Evolutionary conservation across 2,888 invertebrate species (phyloP), one percentile per base, ranked within the genome.

Genomic region (Mylabris sibirica): DNA sequence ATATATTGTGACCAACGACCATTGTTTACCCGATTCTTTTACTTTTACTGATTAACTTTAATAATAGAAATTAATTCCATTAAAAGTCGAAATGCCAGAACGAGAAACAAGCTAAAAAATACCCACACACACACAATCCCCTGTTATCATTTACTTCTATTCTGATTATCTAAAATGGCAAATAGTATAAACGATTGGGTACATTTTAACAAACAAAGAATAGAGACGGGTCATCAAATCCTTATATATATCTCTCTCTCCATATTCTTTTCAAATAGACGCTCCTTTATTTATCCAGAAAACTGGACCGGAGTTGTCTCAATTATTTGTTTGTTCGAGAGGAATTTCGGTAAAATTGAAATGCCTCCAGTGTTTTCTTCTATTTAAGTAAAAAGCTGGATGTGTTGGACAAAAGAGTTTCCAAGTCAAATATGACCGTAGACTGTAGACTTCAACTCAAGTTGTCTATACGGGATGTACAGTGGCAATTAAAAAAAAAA

Each of bases 1-100:
- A 70, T 73, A 67, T 71, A 73, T 66, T 57, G 57, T 57, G 14
- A 26, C 53, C 53, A 53, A 53, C 4, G 53, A 26, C 57, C 24
- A 38, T 60, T 60, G 60, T 38, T 35, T 35, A 38, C 35, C 24
- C 14, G 24, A 57, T 57, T 57, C 22, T 57, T 57, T 57, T 57
- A 1, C 24, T 57, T 57, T 14, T 24, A 26, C 12, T 14, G 12
- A 24, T 26, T 26, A 57, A 57, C 57, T 57, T 49, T 20, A 49
- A 49, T 49, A 49, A 49, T 49, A 49, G 49, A 49, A 49, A 49
- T 49, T 57, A 53, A 57, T 57, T 57, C 12, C 22, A 24, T 24
- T 57, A 24, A 57, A 57, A 24, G 12, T 53, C 9, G 49, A 53
- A 53, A 22, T 44, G 5, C n/a, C 12, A 41, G 49, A 53, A 9